Conservation (phyloP, 2,888 invertebrate species). For the Dolichomitus sp. region DNA sequence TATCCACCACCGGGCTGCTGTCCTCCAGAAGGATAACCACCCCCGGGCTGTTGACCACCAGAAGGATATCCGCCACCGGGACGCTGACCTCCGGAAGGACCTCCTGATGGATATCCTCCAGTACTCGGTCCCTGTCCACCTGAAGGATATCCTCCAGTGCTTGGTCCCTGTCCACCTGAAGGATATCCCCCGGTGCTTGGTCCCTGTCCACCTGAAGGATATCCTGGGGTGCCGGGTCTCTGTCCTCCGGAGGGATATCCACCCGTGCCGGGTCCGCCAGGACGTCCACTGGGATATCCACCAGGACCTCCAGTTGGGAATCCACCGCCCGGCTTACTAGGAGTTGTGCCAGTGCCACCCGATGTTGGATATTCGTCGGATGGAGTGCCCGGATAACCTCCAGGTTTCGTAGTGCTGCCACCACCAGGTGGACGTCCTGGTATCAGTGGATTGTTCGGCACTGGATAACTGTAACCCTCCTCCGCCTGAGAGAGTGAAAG, state of each 20-base stretch:
- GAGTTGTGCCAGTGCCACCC: slow-evolving; percentile 72
- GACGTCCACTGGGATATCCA: slow-evolving; percentile 74
- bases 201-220: slow-evolving; percentile 74
- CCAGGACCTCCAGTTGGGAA: slow-evolving; percentile 79
- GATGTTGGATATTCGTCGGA: slow-evolving; percentile 70
- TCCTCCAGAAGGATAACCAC: slow-evolving; percentile 58
- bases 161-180: slow-evolving; percentile 69
- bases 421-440: slow-evolving; percentile 77
- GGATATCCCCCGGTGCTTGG: slow-evolving; percentile 72
- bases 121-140: slow-evolving; percentile 56
- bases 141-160: slow-evolving; percentile 67
- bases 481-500: slow-evolving; percentile 87
- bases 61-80: slow-evolving; percentile 60
- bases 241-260: slow-evolving; percentile 68
- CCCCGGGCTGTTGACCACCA: slow-evolving; percentile 49
- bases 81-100: slow-evolving; percentile 67
- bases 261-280: slow-evolving; percentile 68
- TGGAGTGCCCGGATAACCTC: slow-evolving; percentile 71
- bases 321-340: slow-evolving; percentile 73
- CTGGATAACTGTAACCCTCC: slow-evolving; percentile 92
- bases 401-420: slow-evolving; percentile 73
- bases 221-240: slow-evolving; percentile 73
- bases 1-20: slow-evolving; percentile 67
- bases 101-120: slow-evolving; percentile 65
- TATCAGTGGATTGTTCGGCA: slow-evolving; percentile 89